Base-by-base conservation (phyloP, 1,140 invertebrate genomes). In the Neoseiulus cucumeris region DNA sequence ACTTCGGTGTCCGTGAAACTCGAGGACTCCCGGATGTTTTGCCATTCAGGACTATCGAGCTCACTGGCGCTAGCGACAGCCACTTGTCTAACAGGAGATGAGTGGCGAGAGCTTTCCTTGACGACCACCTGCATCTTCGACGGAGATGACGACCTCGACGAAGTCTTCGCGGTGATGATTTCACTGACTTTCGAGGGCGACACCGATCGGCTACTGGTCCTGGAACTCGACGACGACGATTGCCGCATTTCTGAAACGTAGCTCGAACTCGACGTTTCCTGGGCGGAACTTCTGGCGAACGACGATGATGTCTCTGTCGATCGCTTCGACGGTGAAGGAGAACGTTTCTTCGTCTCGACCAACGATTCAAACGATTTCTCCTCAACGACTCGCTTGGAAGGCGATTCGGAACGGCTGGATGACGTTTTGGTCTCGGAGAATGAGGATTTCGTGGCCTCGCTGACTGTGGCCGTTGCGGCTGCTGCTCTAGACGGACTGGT, bases 141-240 rank as follows among this genome's bases (percentile, higher is more conserved):
- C 14, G 51, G 51, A 25, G 51, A 59, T 9, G 22, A 29, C 14
- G 51, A 20, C 14, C 51, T 25, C 51, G 51, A 59, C 14, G 14
- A 14, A 25, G 51, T 25, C 33, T 39, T 9, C 5, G 65, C 67
- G 28, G 64, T 65, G 20, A 59, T 55, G 51, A 68, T 67, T 64
- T 68, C 68, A 18, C 66, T 64, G 59, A 68, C 33, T 30, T 68
- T 68, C n/a, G 66, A 42, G 12, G 30, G 25, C 44, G 47, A 28
- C 1, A 25, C 20, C 25, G 42, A 66, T n/a, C 64, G 30, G 33
- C 64, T 22, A 12, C 30, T 25, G 18, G 41, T 51, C 25, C 20
- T 66, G 44, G 44, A 59, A 20, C 25, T 59, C 14, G 51, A 59
- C 9, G 51, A 25, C 22, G 51, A 59, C 33, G 51, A 59, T 28